Conservation (phyloP, 2,888 invertebrate species). For the Cyclophora albipunctata region DNA sequence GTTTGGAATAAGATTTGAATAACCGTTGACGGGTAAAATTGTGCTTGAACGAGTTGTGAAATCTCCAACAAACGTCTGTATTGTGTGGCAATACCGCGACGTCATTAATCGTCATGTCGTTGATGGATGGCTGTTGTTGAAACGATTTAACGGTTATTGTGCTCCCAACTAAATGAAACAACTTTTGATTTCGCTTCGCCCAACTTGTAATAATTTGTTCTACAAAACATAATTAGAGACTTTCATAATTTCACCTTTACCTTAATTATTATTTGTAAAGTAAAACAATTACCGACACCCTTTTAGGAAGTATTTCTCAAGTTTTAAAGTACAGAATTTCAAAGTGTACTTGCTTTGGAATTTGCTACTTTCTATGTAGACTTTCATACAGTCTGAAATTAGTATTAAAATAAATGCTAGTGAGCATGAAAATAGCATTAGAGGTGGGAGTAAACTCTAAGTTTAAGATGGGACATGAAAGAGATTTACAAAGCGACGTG, state of each 20-base stretch:
- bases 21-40: conserved; percentile 18
- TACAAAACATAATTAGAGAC: not conserved
- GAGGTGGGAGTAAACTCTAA: conserved; percentile 16
- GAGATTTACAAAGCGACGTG: conserved; percentile 23
- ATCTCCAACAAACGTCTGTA: conserved; percentile 13
- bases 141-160: conserved; percentile 29
- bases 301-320: no score
- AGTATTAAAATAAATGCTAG: conserved; percentile 6
- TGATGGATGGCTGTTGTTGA: conserved; percentile 34
- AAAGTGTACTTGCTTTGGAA: no score
- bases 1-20: conserved; percentile 18
- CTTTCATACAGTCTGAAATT: not conserved
- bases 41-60: conserved; percentile 11
- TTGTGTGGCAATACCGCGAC: conserved; percentile 21
- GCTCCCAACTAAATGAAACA: conserved; percentile 21
- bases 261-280: no score
- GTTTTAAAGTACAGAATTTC: no score
- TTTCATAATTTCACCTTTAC: no score
- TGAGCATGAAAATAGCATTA: not conserved
- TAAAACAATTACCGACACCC: no score
- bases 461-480: conserved; percentile 23
- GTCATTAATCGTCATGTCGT: conserved; percentile 28
- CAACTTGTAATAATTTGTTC: conserved; percentile 8
- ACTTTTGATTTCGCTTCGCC: conserved; percentile 16
- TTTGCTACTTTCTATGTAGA: no score